These are phyloP conservation scores for Sebastes jordani DNA, from an alignment of 2,797 vertebrate genomes.

Conservation along the genomic window DNA sequence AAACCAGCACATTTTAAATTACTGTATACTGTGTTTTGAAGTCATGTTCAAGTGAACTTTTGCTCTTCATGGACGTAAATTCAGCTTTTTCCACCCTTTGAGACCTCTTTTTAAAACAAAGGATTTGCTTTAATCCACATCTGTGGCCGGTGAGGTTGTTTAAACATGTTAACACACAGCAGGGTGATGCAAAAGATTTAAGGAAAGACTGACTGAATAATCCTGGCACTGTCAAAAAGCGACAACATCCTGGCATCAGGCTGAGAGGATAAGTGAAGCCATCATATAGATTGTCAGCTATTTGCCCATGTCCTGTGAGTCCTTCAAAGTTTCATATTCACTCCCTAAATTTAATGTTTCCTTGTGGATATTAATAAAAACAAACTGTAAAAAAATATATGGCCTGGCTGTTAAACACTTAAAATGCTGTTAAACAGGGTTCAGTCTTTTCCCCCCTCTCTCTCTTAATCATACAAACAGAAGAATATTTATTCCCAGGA, in stretches of 20 bases:
- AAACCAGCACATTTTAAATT: background rate
- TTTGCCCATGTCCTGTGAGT: slow-evolving; percentile 34
- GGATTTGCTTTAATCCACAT: background rate
- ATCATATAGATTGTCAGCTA: slow-evolving; percentile 13
- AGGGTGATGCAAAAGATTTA: background rate
- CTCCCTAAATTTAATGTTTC: slow-evolving; percentile 51
- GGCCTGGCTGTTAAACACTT: slow-evolving; percentile 38
- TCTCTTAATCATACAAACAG: slow-evolving; percentile 24
- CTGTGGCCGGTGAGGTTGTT: background rate
- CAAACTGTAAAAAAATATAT: slow-evolving; percentile 50
- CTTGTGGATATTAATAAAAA: slow-evolving; percentile 64
- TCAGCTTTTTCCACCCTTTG: background rate
- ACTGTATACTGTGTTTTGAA: background rate
- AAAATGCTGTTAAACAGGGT: slow-evolving; percentile 44
- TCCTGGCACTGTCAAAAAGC: background rate
- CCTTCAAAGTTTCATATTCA: slow-evolving; percentile 38
- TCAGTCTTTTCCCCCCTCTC: background rate
- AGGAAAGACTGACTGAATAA: background rate
- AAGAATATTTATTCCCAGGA: slow-evolving; percentile 52
- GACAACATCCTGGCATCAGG: slow-evolving; percentile 1
- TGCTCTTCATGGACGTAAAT: background rate
- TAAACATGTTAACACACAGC: background rate
- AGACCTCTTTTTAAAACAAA: slow-evolving; percentile 1
- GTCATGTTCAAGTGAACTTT: background rate
- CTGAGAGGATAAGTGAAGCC: slow-evolving; percentile 18